Evolutionary conservation across 2,888 invertebrate species (phyloP).

Genomic region (Steinernema scapterisci): DNA sequence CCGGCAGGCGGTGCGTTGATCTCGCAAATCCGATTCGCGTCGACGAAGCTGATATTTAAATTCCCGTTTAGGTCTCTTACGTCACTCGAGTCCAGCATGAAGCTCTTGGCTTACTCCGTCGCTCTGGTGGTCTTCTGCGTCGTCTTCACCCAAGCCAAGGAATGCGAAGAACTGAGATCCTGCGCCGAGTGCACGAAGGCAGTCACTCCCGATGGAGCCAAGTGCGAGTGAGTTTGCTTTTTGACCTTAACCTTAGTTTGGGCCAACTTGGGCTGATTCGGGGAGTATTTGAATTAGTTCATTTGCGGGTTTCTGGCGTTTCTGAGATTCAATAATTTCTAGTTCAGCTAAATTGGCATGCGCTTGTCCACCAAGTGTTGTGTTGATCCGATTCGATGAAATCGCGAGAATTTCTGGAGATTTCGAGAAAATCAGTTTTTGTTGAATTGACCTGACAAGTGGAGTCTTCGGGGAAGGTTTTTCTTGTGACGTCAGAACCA

Average conservation of each 20-base stretch:
- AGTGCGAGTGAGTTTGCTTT: conserved; percentile 21
- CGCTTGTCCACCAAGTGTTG: too few species aligned
- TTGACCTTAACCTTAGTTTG: not conserved
- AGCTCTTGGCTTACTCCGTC: not conserved
- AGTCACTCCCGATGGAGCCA: not conserved
- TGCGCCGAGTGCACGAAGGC: conserved; percentile 8
- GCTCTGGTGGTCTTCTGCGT: not conserved
- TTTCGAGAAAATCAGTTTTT: too few species aligned
- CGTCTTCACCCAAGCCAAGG: not conserved
- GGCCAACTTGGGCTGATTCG: too few species aligned
- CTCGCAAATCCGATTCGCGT: conserved; percentile 5
- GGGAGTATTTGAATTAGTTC: too few species aligned
- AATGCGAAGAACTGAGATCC: conserved; percentile 3
- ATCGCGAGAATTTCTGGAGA: too few species aligned
- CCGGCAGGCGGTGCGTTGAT: conserved; percentile 5
- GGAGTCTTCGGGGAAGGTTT: too few species aligned
- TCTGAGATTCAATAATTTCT: too few species aligned
- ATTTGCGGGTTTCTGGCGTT: too few species aligned
- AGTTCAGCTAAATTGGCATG: too few species aligned
- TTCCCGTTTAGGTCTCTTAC: conserved; percentile 10
- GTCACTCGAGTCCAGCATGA: conserved; percentile 17
- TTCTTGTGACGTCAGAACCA: too few species aligned
- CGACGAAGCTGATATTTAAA: not conserved
- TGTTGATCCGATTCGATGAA: too few species aligned
- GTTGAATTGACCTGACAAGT: too few species aligned